phyloP scores from a whole-genome alignment of 92 coral and sea anemone genomes.

The Zoanthus sansibaricus region DNA sequence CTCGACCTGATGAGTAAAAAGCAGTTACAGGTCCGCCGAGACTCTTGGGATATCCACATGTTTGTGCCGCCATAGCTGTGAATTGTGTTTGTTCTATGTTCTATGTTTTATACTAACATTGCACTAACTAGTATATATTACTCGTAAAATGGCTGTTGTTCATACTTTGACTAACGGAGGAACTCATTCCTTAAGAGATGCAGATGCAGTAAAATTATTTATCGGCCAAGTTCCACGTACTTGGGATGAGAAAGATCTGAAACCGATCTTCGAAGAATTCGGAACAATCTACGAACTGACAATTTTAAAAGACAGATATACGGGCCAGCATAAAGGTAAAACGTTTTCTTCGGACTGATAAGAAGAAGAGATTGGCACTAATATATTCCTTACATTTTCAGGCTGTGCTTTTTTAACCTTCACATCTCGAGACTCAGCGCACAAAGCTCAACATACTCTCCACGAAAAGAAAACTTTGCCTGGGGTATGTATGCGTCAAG shows the following conservation, averaged over 20 bases:
- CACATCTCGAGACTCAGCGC: conserved; percentile 80
- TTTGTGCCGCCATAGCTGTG: conserved; percentile 69
- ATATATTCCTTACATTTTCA: conserved; percentile 29
- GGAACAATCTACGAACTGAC: conserved; percentile 93
- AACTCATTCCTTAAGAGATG: conserved; percentile 75
- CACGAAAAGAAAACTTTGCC: conserved; percentile 97
- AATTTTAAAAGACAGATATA: conserved; percentile 89
- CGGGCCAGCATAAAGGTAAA: conserved; percentile 94
- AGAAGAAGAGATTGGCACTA: conserved; percentile 2
- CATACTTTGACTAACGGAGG: conserved; percentile 78
- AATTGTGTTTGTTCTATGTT: conserved; percentile 31
- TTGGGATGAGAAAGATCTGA: conserved; percentile 96
- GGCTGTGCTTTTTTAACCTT: conserved; percentile 99
- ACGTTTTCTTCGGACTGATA: background rate
- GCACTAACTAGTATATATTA: conserved; percentile 34
- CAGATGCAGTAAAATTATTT: conserved; percentile 89
- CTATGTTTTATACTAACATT: conserved; percentile 36
- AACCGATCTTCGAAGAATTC: conserved; percentile 93
- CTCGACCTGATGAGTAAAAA: conserved; percentile 3
- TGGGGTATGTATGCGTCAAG: conserved; percentile 73
- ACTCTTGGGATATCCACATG: conserved; percentile 92
- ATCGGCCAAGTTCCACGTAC: conserved; percentile 98
- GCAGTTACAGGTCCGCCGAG: conserved; percentile 39
- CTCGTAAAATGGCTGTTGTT: conserved; percentile 39
- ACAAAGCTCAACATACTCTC: conserved; percentile 84